phyloP scores from a whole-genome alignment of 2,797 vertebrate species.

The Gymnothorax javanicus region DNA sequence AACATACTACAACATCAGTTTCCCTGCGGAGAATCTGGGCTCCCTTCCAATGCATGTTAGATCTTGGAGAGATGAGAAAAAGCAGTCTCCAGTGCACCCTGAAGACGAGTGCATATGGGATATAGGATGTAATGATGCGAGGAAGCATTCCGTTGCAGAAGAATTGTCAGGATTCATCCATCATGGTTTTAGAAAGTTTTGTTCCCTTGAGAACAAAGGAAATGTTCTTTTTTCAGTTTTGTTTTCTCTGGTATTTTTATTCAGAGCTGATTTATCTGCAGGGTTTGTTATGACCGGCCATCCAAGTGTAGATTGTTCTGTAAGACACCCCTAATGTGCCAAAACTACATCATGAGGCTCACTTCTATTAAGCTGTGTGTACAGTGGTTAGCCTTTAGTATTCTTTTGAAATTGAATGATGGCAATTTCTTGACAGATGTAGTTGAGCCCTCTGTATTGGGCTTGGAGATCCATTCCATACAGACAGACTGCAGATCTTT shows the following conservation, averaged over 20 bases:
- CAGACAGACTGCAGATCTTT: neutral
- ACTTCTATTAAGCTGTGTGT: too few species aligned
- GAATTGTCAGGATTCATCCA: constrained; percentile 11
- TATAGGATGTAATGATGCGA: neutral
- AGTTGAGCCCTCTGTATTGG: too few species aligned
- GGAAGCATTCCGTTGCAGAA: neutral
- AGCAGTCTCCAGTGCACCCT: neutral
- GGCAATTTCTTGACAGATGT: too few species aligned
- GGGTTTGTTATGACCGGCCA: neutral
- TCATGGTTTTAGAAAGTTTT: neutral
- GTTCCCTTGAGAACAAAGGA: neutral
- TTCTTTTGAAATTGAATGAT: too few species aligned
- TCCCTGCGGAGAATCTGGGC: neutral
- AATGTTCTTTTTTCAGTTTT: neutral
- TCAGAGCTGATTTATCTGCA: neutral
- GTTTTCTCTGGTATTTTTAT: neutral
- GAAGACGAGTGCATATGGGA: neutral
- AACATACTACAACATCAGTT: neutral
- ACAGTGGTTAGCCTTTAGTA: too few species aligned
- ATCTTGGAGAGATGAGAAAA: constrained; percentile 7
- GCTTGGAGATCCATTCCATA: too few species aligned
- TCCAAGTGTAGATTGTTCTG: neutral
- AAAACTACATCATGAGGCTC: too few species aligned
- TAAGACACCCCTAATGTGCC: neutral
- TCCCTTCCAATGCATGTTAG: neutral